A percentile compares a stretch with the other conserved stretches of the same genome.
phyloP scores from a whole-genome alignment of 92 coral and sea anemone species.

The Umimayanthus kanabou region DNA sequence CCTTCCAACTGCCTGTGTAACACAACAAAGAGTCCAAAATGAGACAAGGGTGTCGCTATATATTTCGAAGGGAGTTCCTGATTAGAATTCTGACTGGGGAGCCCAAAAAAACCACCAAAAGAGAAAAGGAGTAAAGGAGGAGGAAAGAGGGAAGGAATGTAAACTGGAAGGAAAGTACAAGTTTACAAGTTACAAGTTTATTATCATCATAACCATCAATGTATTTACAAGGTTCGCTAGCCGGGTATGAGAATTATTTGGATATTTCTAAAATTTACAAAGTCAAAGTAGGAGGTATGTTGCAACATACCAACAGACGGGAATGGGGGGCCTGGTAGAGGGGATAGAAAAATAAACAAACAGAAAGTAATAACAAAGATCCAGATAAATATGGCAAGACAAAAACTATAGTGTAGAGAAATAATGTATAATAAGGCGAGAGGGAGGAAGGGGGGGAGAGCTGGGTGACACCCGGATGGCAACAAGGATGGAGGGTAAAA shows the following conservation, averaged over 20 bases:
- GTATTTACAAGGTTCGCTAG: too few species aligned
- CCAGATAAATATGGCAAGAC: background rate
- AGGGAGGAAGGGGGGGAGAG: background rate
- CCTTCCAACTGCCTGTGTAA: slow-evolving; percentile 59
- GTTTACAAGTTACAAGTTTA: too few species aligned
- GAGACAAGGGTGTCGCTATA: background rate
- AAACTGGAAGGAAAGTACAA: too few species aligned
- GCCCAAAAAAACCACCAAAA: too few species aligned
- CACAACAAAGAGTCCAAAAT: background rate
- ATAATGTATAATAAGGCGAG: background rate
- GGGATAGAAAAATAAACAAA: background rate
- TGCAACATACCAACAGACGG: background rate
- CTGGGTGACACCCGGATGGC: background rate
- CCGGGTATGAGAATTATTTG: too few species aligned
- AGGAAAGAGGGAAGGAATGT: background rate
- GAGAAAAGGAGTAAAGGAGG: background rate
- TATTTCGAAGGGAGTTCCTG: too few species aligned
- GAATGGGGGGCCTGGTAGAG: background rate
- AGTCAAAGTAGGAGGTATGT: background rate
- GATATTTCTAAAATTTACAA: too few species aligned
- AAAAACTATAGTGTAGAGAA: too few species aligned
- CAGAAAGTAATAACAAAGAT: background rate
- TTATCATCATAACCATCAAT: too few species aligned
- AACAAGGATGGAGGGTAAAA: background rate
- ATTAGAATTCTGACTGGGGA: background rate